Base-by-base conservation (phyloP, 1,140 invertebrate genomes). In the Rhizoglyphus robini region DNA sequence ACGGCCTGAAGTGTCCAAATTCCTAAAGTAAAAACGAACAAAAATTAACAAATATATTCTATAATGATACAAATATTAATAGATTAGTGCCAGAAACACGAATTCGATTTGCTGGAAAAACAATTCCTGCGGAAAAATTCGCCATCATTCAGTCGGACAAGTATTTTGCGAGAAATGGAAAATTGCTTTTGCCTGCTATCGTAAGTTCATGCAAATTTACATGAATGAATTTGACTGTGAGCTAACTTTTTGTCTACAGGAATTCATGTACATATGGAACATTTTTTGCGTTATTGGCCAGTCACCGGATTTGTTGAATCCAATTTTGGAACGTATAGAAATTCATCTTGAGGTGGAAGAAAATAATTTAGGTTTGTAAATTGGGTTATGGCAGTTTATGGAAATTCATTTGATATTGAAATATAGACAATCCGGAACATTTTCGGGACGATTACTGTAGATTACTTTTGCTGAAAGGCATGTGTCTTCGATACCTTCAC, bases 111-210 rank as follows among this genome's bases (percentile, higher is more conserved):
- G 91, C 92, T 34, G 94, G 94, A 0, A 96, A 96, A 78, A 96
- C 92, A 5, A 77, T 97, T 68, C 93, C 94, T 18, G 87, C 96
- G 81, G 94, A 98, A 75, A 98, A 97, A 73, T 97, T 96, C 79
- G 85, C 87, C 36, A 82, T 90, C 11, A 87, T 84, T 72, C 91
- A 92, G 73, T 82, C 87, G 23, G 82, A 85, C 64, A 79, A 88
- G 58, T 94, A 86, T 76, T 81, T 83, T 68, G 78, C 81, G 36
- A 87, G 92, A 76, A 83, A 84, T 48, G 81, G 85, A 30, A 77
- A 77, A 46, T 77, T 97, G 38, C 76, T 87, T 4, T 78, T 96
- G 58, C 90, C 93, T 13, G 84, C 85, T 29, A 79, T 90, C 67
- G 80, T 80, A 65, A 68, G 31, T 51, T 49, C 36, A n/a, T n/a